Evolutionary conservation across 2,888 invertebrate genomes (phyloP).

Genomic region (Apamea sordens): DNA sequence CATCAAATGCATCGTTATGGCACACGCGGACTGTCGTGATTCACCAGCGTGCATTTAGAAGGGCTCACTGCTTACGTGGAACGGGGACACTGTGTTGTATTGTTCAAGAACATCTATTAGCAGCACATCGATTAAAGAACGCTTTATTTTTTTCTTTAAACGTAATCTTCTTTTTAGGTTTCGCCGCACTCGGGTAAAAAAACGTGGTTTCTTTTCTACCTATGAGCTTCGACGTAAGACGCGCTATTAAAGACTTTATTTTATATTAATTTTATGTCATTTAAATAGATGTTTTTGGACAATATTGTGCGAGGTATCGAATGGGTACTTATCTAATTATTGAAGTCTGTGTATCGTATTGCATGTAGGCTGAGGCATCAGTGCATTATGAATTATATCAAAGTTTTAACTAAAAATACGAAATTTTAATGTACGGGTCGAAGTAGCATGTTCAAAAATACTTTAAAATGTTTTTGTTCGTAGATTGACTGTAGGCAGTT

Average conservation of each 20-base stretch:
- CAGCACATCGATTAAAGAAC: background rate
- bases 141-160: background rate
- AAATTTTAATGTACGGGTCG: constrained; percentile 61
- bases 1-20: constrained; percentile 83
- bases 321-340: constrained; percentile 69
- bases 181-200: background rate
- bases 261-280: background rate
- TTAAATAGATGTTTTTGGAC: constrained; percentile 79
- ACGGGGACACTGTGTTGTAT: constrained; percentile 80
- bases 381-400: constrained; percentile 75
- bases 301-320: constrained; percentile 74
- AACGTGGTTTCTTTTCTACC: background rate
- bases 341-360: constrained; percentile 79
- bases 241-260: background rate
- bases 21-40: constrained; percentile 79
- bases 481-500: constrained; percentile 68
- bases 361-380: constrained; percentile 86
- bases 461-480: constrained; percentile 71
- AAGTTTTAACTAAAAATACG: constrained; percentile 53
- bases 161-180: background rate
- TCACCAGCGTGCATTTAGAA: constrained; percentile 86
- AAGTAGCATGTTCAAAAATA: constrained; percentile 75
- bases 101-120: constrained; percentile 81
- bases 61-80: constrained; percentile 89
- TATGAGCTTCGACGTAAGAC: background rate